phyloP scores from a whole-genome alignment of 2,113 vertebrate species.

The Canis aureus region DNA sequence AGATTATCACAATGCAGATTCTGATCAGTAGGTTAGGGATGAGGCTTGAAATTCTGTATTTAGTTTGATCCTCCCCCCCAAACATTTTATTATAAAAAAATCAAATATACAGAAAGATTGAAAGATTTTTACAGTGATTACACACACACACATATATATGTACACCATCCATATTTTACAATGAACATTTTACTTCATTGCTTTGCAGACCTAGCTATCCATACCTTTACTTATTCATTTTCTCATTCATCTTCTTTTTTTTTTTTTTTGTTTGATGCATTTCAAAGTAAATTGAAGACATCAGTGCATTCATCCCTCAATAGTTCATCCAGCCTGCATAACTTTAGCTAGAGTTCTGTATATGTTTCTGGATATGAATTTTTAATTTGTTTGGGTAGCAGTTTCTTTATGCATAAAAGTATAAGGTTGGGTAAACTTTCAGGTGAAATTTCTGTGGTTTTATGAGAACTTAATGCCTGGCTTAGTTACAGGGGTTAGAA shows the following conservation, averaged over 20 bases:
- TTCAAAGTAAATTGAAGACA: neutral
- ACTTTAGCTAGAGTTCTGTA: neutral
- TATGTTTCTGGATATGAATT: neutral
- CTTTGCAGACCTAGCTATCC: neutral
- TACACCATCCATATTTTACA: neutral
- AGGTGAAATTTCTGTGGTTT: neutral
- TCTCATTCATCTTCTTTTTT: neutral
- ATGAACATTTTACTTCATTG: neutral
- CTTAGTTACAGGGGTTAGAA: neutral
- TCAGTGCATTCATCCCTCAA: neutral
- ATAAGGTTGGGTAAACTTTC: neutral
- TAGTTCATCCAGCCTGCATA: neutral
- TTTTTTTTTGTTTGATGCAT: neutral
- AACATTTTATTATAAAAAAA: slow-evolving; percentile 1
- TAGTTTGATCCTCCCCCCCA: neutral
- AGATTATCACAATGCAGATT: neutral
- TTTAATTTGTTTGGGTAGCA: slow-evolving; percentile 2
- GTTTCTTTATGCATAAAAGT: neutral
- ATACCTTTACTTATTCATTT: neutral
- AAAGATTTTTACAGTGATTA: neutral
- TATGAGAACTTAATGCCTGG: neutral
- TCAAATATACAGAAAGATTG: neutral
- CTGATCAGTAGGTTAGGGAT: neutral
- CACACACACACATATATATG: neutral
- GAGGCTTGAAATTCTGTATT: neutral